Conservation (phyloP, 2,888 invertebrate genomes). For the Xylophagus ater region DNA sequence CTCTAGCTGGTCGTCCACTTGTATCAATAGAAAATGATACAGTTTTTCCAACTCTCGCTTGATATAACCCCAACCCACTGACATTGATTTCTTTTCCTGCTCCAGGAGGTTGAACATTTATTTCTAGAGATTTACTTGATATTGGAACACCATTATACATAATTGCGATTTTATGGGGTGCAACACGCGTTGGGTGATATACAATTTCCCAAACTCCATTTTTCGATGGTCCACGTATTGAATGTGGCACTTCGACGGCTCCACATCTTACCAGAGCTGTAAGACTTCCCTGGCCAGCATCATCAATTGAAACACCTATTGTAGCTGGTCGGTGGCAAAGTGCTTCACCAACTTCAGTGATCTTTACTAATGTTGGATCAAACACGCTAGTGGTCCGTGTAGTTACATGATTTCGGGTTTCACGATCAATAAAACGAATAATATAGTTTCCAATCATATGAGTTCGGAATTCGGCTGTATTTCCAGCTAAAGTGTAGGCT, state of each 20-base stretch:
- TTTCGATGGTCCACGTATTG: slow-evolving; percentile 57
- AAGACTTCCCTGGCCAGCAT: slow-evolving; percentile 76
- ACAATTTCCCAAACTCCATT: slow-evolving; percentile 70
- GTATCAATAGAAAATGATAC: slow-evolving; percentile 85
- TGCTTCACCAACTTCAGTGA: slow-evolving; percentile 64
- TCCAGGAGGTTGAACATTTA: slow-evolving; percentile 50
- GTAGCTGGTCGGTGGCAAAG: slow-evolving; percentile 72
- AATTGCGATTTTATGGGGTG: slow-evolving; percentile 76
- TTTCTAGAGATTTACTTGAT: slow-evolving; percentile 43
- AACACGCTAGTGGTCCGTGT: slow-evolving; percentile 65
- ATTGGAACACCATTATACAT: slow-evolving; percentile 77
- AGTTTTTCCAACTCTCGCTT: slow-evolving; percentile 68
- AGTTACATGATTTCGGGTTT: slow-evolving; percentile 49
- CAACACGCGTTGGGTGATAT: slow-evolving; percentile 78
- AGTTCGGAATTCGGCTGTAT: slow-evolving; percentile 65
- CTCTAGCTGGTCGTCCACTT: slow-evolving; percentile 68
- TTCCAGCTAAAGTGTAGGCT: slow-evolving; percentile 48
- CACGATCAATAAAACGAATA: slow-evolving; percentile 53
- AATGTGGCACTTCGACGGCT: slow-evolving; percentile 69
- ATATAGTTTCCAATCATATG: slow-evolving; percentile 63
- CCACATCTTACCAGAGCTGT: slow-evolving; percentile 72
- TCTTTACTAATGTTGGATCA: slow-evolving; percentile 61
- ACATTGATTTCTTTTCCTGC: slow-evolving; percentile 60
- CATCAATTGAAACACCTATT: slow-evolving; percentile 62
- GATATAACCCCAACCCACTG: slow-evolving; percentile 73